phyloP scores from a whole-genome alignment of 2,113 vertebrate genomes.

The Triplophysa dalaica region DNA sequence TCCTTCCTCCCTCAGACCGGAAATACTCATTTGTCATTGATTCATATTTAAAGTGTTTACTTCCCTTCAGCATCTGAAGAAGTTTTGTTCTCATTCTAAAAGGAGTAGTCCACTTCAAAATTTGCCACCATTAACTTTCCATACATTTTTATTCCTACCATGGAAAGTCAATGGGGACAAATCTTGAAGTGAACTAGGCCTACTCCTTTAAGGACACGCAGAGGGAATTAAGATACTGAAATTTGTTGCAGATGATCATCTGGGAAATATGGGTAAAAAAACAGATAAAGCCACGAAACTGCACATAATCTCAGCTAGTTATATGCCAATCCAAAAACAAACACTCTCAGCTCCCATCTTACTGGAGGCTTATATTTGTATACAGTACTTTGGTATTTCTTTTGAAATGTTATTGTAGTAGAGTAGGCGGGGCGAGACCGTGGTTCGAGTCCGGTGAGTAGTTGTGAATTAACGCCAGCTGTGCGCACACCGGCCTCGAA shows the following conservation, averaged over 20 bases:
- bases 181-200: neutral
- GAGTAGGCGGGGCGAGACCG: too few relatives aligned
- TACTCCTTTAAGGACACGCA: too few relatives aligned
- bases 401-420: too few relatives aligned
- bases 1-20: conserved; percentile 58
- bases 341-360: neutral
- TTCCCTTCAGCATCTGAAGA: conserved; percentile 52
- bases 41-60: conserved; percentile 64
- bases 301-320: neutral
- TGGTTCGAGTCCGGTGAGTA: too few relatives aligned
- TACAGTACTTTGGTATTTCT: neutral
- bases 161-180: too few relatives aligned
- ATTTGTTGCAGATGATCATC: too few relatives aligned
- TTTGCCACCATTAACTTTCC: too few relatives aligned
- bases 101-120: neutral
- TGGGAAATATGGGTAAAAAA: too few relatives aligned
- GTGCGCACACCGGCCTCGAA: too few relatives aligned
- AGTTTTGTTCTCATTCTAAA: conserved; percentile 8
- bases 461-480: too few relatives aligned
- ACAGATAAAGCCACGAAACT: neutral
- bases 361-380: too few relatives aligned
- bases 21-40: conserved; percentile 64
- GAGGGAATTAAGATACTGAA: neutral
- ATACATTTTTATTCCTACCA: too few relatives aligned
- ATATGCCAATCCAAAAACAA: conserved; percentile 10